Conservation (phyloP, 2,113 vertebrate genomes). For the Dipodomys spectabilis region DNA sequence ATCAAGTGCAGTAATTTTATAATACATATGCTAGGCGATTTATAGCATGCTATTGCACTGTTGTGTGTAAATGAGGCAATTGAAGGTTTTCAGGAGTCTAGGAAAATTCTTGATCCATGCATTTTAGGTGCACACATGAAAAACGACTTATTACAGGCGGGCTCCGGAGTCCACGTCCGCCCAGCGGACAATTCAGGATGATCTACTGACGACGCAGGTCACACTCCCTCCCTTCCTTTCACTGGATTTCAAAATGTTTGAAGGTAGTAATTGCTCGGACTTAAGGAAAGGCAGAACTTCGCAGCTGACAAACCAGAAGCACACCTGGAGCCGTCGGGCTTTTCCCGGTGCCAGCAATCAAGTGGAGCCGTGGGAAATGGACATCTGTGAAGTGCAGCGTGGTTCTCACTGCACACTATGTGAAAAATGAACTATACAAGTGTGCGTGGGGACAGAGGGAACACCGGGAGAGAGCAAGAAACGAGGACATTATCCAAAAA, state of each 20-base stretch:
- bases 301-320: neutral
- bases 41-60: no score
- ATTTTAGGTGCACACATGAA: no score
- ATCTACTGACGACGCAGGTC: neutral
- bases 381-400: neutral
- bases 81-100: no score
- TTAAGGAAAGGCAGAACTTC: neutral
- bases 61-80: no score
- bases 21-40: no score
- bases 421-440: neutral
- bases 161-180: no score
- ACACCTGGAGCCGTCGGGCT: neutral
- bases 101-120: no score
- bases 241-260: slow-evolving; percentile 16
- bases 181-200: neutral
- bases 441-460: neutral
- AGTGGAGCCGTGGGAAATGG: neutral
- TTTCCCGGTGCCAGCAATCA: neutral
- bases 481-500: no score
- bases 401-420: no score
- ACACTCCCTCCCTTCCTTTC: neutral
- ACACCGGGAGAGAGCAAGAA: neutral
- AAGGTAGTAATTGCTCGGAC: neutral
- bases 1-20: no score
- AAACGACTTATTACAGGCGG: no score